Base-by-base conservation (phyloP, 2,888 invertebrate species). In the Papilio gigon region DNA sequence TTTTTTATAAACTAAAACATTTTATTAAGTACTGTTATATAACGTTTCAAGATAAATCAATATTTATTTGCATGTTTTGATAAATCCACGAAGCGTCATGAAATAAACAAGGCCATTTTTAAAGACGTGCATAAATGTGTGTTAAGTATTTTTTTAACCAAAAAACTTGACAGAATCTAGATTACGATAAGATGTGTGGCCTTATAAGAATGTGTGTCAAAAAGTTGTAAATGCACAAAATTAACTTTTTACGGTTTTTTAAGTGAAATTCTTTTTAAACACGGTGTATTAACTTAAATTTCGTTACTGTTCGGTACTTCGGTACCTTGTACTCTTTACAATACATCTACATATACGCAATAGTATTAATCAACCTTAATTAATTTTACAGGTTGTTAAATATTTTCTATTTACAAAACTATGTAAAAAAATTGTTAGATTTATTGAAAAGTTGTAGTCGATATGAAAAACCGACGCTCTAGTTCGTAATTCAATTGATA, bases 401-500 rank as follows among this genome's bases (percentile, higher is more conserved):
- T 37, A 4, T 1, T 37, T 37, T 1, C 37, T 37, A 12, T 37
- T 37, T 12, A 37, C n/a, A n/a, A n/a, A n/a, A n/a, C 14, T 35
- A 11, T n/a, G 17, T 8, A 42, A 44, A 44, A 44, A 44, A 47
- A 22, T 22, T 22, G 42, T 58, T 20, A 20, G 37, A 35, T 35
- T 33, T 14, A n/a, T 50, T 53, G 22, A 56, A 40, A 6, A 53
- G 20, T 33, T 17, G 30, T 9, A 9, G 40, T 12, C 69, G 35
- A 58, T 71, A 59, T 66, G 68, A 65, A 71, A 68, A 65, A 68
- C 62, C 58, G 65, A 70, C 22, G 62, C n/a, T 58, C 63, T 37
- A 65, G 53, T 71, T 67, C 58, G 58, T 72, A 71, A 72, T 73
- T 68, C 73, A 76, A 75, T 76, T 76, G 75, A 63, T 72, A 71